Conservation (phyloP, 2,888 invertebrate species). For the Pristionchus exspectatus region DNA sequence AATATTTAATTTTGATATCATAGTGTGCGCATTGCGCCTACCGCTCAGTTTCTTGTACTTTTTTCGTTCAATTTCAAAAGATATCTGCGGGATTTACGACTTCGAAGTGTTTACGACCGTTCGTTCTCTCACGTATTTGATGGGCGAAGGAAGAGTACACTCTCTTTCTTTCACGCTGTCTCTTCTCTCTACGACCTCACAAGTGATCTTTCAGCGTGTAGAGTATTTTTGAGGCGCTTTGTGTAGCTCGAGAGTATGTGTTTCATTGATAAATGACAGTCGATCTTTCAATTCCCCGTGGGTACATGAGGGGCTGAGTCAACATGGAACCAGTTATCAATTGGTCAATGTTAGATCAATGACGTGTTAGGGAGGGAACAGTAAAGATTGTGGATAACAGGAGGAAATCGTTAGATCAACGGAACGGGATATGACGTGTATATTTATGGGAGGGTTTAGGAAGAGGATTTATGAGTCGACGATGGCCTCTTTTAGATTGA, state of each 20-base stretch:
- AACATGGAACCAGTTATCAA: background rate
- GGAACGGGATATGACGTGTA: background rate
- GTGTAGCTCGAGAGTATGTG: background rate
- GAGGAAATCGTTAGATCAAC: slow-evolving; percentile 3
- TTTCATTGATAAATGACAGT: background rate
- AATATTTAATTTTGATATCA: too few relatives aligned
- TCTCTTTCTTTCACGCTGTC: too few relatives aligned
- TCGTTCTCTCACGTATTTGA: background rate
- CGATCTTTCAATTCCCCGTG: background rate
- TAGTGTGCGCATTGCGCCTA: background rate
- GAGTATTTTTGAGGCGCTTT: background rate
- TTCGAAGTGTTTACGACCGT: background rate
- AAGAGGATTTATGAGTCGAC: background rate
- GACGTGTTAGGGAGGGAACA: background rate
- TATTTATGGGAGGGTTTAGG: background rate
- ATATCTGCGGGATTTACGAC: background rate
- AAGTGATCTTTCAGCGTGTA: background rate
- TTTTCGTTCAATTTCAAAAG: background rate
- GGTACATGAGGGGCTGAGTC: background rate
- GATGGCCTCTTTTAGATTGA: background rate
- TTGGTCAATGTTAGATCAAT: slow-evolving; percentile 21
- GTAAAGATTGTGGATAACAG: background rate
- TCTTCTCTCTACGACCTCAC: too few relatives aligned
- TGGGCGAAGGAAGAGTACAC: too few relatives aligned
- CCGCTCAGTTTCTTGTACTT: background rate